A percentile compares a stretch with the other conserved stretches of the same genome.
These are phyloP conservation scores for Oryzias javanicus DNA, from an alignment of 2,113 vertebrate species.

Conservation along the genomic window DNA sequence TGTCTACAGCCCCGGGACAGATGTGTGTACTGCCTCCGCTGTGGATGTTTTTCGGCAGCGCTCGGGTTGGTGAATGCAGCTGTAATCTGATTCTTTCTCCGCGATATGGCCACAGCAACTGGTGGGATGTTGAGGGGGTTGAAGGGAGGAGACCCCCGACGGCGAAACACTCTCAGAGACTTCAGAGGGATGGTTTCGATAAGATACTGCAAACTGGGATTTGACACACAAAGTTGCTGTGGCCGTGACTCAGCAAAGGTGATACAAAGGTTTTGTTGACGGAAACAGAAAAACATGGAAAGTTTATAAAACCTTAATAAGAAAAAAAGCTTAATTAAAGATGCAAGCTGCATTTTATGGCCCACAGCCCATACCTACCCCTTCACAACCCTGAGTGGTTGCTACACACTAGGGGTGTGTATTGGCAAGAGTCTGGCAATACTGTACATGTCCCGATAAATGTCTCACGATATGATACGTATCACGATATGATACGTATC, in stretches of 20 bases:
- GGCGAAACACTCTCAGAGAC: not conserved
- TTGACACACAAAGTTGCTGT: not conserved
- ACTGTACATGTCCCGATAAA: no score
- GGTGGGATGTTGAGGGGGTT: constrained; percentile 1
- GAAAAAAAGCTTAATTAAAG: no score
- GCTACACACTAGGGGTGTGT: no score
- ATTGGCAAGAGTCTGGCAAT: no score
- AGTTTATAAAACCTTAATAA: no score
- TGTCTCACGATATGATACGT: no score
- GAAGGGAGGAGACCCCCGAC: not conserved
- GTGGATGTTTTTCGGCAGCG: not conserved
- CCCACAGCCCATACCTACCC: no score
- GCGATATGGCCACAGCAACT: not conserved
- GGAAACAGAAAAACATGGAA: no score
- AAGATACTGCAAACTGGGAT: not conserved
- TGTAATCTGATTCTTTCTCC: constrained; percentile 1
- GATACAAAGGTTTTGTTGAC: not conserved
- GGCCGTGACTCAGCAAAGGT: not conserved
- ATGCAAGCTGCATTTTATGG: no score
- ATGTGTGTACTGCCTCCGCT: constrained; percentile 19
- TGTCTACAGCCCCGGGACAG: constrained; percentile 33
- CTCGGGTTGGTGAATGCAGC: constrained; percentile 9
- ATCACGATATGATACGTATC: no score
- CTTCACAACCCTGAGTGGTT: no score
- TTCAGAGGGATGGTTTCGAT: not conserved